These are phyloP conservation scores for zebrafish (Danio rerio) DNA, from an alignment of 2,113 vertebrate genomes.

Conservation along the genomic window DNA sequence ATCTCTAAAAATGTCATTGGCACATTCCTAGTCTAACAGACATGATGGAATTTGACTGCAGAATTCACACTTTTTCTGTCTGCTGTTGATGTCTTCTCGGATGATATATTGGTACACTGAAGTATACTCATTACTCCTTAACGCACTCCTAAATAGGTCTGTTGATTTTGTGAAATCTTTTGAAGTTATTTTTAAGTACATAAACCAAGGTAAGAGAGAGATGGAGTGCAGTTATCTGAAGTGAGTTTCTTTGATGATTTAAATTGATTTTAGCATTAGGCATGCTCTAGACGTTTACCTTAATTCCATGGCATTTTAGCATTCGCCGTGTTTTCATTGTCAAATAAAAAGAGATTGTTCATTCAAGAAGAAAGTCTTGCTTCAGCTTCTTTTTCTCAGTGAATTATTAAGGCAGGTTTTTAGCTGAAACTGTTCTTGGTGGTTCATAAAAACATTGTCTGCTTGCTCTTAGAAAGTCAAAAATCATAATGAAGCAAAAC, in stretches of 20 bases:
- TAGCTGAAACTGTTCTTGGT: too few species aligned
- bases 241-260: background rate
- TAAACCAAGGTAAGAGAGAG: background rate
- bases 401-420: too few species aligned
- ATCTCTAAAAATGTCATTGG: background rate
- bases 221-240: background rate
- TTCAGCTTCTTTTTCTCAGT: too few species aligned
- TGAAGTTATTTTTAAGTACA: conserved; percentile 18
- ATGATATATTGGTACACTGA: background rate
- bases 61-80: background rate
- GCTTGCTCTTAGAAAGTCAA: too few species aligned
- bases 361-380: too few species aligned
- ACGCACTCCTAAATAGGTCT: background rate
- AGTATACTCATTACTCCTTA: background rate
- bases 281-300: background rate
- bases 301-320: background rate
- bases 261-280: conserved; percentile 1
- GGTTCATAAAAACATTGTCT: too few species aligned
- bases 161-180: background rate
- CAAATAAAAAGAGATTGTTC: background rate
- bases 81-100: background rate
- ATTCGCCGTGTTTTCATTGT: background rate
- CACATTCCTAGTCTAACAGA: background rate
- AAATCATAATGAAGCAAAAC: too few species aligned
- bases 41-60: background rate